Percentiles rank a stretch among this genome's conserved stretches.
Evolutionary conservation across 64 coral and sea anemone genomes (phyloP).

Genomic region (Pocillopora verrucosa): DNA sequence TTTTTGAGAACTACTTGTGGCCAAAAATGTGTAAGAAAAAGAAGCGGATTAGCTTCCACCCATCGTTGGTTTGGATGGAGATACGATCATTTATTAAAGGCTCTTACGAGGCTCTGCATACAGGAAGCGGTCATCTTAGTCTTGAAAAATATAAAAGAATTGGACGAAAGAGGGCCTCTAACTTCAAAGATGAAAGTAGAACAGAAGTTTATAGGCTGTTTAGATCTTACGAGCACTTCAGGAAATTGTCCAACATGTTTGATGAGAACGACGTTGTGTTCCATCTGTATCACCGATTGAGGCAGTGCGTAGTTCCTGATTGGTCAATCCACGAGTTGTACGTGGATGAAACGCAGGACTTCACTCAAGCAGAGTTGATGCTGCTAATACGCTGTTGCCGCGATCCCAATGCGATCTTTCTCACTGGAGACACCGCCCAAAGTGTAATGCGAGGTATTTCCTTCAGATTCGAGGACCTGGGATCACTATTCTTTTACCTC

Average conservation of each 20-base stretch:
- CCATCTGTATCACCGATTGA: background rate
- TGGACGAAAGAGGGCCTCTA: constrained; percentile 64
- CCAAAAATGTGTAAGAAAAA: constrained; percentile 46
- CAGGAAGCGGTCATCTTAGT: constrained; percentile 39
- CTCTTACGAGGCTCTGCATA: constrained; percentile 62
- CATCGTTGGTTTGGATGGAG: constrained; percentile 70
- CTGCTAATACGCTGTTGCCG: constrained; percentile 83
- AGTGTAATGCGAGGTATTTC: constrained; percentile 95
- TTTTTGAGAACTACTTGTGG: constrained; percentile 40
- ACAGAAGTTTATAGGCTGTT: constrained; percentile 58
- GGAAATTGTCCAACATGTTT: constrained; percentile 42
- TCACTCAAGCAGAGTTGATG: constrained; percentile 84
- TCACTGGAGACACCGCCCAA: constrained; percentile 96
- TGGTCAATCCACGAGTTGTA: constrained; percentile 90
- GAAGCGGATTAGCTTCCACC: constrained; percentile 11
- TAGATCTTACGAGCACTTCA: constrained; percentile 45
- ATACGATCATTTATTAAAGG: constrained; percentile 74
- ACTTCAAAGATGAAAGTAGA: constrained; percentile 56
- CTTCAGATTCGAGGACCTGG: constrained; percentile 91
- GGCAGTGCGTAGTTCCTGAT: background rate
- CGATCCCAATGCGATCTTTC: constrained; percentile 80
- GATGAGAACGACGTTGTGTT: constrained; percentile 66
- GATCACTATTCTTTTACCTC: constrained; percentile 73
- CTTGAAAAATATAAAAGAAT: constrained; percentile 54
- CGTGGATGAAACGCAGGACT: constrained; percentile 94